These are phyloP conservation scores for Lathamus discolor DNA, from an alignment of 2,113 vertebrate species.

Conservation along the genomic window DNA sequence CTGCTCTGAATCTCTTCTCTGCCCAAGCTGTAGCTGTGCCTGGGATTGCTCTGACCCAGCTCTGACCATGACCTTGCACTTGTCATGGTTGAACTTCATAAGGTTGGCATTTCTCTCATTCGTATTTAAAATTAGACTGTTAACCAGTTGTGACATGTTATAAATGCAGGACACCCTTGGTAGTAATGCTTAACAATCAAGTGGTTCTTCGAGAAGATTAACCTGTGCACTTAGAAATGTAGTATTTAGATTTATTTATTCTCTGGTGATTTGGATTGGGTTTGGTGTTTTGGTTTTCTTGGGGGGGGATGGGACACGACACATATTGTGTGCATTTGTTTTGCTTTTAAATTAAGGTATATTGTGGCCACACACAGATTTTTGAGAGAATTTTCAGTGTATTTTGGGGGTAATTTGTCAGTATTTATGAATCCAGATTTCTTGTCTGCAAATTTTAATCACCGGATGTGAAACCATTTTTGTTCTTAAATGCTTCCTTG, in stretches of 20 bases:
- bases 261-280: not conserved
- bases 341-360: not conserved
- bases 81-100: no score
- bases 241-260: not conserved
- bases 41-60: no score
- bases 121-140: not conserved
- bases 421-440: not conserved
- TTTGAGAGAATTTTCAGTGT: not conserved
- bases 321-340: not conserved
- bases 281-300: not conserved
- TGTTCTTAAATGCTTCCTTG: not conserved
- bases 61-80: no score
- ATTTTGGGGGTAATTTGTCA: not conserved
- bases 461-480: not conserved
- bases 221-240: not conserved
- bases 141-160: accelerated
- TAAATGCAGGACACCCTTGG: not conserved
- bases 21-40: no score
- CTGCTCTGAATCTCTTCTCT: no score
- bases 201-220: not conserved
- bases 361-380: not conserved
- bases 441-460: not conserved
- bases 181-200: no score
- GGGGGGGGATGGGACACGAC: not conserved
- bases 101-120: not conserved